A percentile compares a stretch with the other conserved stretches of the same genome.
These are phyloP conservation scores for Brachirus orientalis DNA, from an alignment of 2,113 vertebrate species.

Conservation along the genomic window DNA sequence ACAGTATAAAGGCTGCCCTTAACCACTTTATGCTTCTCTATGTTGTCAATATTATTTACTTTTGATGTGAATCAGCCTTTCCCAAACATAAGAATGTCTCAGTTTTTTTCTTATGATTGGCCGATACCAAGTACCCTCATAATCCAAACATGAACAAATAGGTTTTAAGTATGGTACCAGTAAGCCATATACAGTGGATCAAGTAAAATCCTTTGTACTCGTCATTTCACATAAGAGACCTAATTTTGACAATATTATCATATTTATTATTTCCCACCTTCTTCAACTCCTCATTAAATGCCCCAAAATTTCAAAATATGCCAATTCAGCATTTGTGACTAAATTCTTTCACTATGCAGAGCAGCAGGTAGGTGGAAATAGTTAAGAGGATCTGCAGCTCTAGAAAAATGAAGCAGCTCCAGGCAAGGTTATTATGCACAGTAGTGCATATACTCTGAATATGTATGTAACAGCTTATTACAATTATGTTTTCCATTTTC, in stretches of 20 bases:
- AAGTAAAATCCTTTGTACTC: neutral
- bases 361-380: constrained; percentile 19
- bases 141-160: no score
- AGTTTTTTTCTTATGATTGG: no score
- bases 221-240: neutral
- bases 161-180: no score
- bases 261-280: neutral
- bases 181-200: neutral
- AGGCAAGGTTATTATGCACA: constrained; percentile 19
- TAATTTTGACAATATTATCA: neutral
- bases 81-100: no score
- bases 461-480: constrained; percentile 1
- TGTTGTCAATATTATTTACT: no score
- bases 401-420: constrained; percentile 5
- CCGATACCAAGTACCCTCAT: no score
- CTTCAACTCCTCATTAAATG: neutral
- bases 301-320: constrained; percentile 13
- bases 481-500: constrained; percentile 22
- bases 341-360: constrained; percentile 7
- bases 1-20: no score
- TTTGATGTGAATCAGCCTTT: no score
- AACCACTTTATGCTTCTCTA: no score
- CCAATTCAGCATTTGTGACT: constrained; percentile 14
- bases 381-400: neutral
- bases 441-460: constrained; percentile 5